These are phyloP conservation scores for Ectropis crepuscularia DNA, from an alignment of 2,888 invertebrate genomes.

Conservation along the genomic window DNA sequence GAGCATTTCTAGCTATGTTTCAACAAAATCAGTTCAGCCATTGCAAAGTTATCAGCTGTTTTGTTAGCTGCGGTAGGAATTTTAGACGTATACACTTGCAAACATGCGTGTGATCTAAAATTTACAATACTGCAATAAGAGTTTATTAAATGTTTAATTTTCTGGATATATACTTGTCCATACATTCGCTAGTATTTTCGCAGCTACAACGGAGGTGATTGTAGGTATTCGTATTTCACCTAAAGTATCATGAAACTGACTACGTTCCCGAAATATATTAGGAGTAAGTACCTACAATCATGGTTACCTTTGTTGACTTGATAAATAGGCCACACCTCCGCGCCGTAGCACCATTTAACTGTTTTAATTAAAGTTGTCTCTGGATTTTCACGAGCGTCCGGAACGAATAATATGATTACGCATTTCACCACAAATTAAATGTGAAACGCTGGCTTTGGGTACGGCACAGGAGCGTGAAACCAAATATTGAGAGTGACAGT, in stretches of 20 bases:
- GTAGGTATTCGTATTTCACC: slow-evolving; percentile 15
- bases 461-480: slow-evolving; percentile 2
- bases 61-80: no score
- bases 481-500: slow-evolving; percentile 4
- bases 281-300: slow-evolving; percentile 33
- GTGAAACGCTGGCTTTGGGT: slow-evolving; percentile 8
- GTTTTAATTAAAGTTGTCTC: slow-evolving; percentile 40
- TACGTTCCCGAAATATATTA: slow-evolving; percentile 35
- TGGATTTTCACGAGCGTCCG: slow-evolving; percentile 25
- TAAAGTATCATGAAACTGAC: slow-evolving; percentile 36
- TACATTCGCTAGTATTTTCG: no score
- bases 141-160: no score
- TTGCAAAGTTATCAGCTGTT: no score
- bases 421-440: slow-evolving; percentile 23
- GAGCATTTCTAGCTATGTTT: no score
- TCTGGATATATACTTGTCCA: no score
- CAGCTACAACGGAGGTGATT: no score
- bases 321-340: slow-evolving; percentile 39
- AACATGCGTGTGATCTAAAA: no score
- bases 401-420: slow-evolving; percentile 29
- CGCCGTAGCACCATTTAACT: slow-evolving; percentile 30
- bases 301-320: slow-evolving; percentile 47
- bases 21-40: no score
- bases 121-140: no score
- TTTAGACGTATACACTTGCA: no score